These are phyloP conservation scores for Cydia splendana DNA, from an alignment of 1,140 invertebrate species.

Conservation along the genomic window DNA sequence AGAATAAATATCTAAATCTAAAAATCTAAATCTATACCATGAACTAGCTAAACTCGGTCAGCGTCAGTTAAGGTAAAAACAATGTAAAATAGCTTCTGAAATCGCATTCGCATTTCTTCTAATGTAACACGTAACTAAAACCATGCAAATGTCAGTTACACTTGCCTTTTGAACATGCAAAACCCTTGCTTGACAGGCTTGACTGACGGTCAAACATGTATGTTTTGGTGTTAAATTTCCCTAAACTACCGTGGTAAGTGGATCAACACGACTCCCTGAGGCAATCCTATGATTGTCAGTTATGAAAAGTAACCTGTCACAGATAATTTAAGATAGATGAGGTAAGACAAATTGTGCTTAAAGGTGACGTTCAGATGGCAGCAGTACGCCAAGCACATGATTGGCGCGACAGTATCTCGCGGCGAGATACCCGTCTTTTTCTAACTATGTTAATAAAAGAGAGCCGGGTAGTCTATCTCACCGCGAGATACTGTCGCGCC, in stretches of 20 bases:
- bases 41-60: no score
- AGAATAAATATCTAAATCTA: no score
- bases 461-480: no score
- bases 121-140: background rate
- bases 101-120: background rate
- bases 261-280: background rate
- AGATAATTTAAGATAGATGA: background rate
- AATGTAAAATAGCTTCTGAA: background rate
- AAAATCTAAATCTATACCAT: no score
- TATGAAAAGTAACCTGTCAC: background rate
- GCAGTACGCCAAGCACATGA: no score
- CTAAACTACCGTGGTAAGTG: background rate
- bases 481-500: no score
- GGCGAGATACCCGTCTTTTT: no score
- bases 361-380: no score
- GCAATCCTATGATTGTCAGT: background rate
- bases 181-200: conserved; percentile 1
- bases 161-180: conserved; percentile 1
- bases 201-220: background rate
- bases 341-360: no score
- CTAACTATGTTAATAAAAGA: no score
- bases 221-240: background rate
- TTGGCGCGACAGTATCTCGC: no score
- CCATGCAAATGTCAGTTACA: conserved; percentile 5
- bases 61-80: no score